These are phyloP conservation scores for Pegoplata infirma DNA, from an alignment of 2,888 invertebrate genomes.

Conservation along the genomic window DNA sequence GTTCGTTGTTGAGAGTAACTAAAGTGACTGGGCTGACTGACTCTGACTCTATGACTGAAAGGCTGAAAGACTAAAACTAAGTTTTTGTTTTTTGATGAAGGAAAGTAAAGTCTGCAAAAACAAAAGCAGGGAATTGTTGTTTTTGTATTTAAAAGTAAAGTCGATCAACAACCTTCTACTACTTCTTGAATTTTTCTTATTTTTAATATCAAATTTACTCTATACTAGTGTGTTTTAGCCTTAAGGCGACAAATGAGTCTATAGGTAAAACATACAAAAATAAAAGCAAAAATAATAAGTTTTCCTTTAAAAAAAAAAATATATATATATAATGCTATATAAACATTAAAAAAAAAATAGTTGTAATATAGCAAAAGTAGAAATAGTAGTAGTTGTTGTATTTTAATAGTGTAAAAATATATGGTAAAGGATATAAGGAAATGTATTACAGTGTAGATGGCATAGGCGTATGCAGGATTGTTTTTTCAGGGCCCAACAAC, in stretches of 20 bases:
- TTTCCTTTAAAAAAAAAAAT: slow-evolving; percentile 10
- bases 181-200: background rate
- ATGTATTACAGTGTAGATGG: no score
- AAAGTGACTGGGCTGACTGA: slow-evolving; percentile 34
- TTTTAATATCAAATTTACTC: slow-evolving; percentile 12
- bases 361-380: background rate
- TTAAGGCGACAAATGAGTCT: slow-evolving; percentile 56
- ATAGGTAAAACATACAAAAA: no score
- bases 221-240: slow-evolving; percentile 34
- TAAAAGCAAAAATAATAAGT: no score
- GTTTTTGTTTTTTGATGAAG: slow-evolving; percentile 20
- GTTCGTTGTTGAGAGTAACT: slow-evolving; percentile 21
- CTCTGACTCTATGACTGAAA: slow-evolving; percentile 27
- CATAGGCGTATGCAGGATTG: no score
- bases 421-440: slow-evolving; percentile 19
- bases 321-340: slow-evolving; percentile 24
- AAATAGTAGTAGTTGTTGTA: background rate
- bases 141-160: slow-evolving; percentile 34
- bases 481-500: no score
- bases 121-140: background rate
- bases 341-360: slow-evolving; percentile 9
- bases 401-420: background rate
- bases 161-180: slow-evolving; percentile 53
- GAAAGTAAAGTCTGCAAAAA: slow-evolving; percentile 39
- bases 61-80: no score